Evolutionary conservation across 92 coral and sea anemone species (phyloP), one percentile per base, ranked within the genome.

Genomic region (Desmophyllum pertusum): DNA sequence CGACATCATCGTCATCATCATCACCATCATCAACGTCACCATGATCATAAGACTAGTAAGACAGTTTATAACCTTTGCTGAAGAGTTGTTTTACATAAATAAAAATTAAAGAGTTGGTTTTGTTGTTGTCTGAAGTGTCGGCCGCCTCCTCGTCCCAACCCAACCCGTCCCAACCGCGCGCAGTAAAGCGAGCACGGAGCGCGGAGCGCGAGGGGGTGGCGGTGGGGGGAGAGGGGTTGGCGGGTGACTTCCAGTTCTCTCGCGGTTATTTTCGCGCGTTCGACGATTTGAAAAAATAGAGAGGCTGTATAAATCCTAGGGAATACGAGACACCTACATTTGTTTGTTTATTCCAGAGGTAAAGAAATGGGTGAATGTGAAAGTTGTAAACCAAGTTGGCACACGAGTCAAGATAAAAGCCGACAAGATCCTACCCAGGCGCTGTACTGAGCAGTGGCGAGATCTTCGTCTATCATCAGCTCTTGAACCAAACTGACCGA

Each of bases 361-460:
- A 29, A 89, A 86, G 90, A 89, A 89, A 86, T 89, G 92, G 92
- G 83, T 62, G 64, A 89, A 89, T 72, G 87, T 89, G 64, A 89
- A 89, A 81, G 77, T 89, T 13, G 90, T 89, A 14, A 89, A 89
- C 70, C 92, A 89, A 81, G 88, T 89, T 75, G 90, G 90, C 25
- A 53, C 87, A 21, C 79, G 87, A 21, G 83, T 89, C 46, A 87
- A 83, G 14, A 48, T 89, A 79, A 89, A 76, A 39, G 80, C 92
- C 23, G 53, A 85, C 87, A 80, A 77, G 84, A 77, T 89, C 55
- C 86, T 89, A 21, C 92, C 92, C 25, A 86, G n/a, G 76, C 42
- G 81, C 90, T 37, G 90, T 73, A 29, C 50, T 89, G 39, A 84
- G 88, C 77, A 78, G 85, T 69, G 92, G 92, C 25, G 92, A 89